These are phyloP conservation scores for Lordiphosa fenestrarum DNA, from an alignment of 2,888 invertebrate species.

Conservation along the genomic window DNA sequence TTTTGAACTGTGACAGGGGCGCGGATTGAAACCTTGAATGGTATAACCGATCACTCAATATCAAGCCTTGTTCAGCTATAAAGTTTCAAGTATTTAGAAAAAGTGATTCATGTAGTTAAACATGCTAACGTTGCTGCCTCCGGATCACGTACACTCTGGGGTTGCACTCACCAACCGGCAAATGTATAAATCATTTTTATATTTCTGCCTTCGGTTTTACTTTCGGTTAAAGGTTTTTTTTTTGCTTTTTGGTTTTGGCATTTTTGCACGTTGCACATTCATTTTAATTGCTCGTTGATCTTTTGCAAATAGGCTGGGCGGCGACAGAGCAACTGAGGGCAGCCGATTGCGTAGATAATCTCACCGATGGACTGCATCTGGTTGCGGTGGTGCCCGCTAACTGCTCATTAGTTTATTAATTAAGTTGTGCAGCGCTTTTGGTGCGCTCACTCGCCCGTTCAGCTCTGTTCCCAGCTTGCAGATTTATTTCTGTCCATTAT, in stretches of 20 bases:
- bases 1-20: no score
- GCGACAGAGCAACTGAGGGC: conserved; percentile 12
- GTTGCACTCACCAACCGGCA: no score
- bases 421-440: conserved; percentile 57
- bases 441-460: conserved; percentile 1
- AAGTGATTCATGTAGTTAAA: no score
- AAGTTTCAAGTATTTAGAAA: no score
- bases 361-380: conserved; percentile 16
- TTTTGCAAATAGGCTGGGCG: conserved; percentile 35
- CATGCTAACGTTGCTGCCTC: no score
- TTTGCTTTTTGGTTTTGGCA: conserved; percentile 25
- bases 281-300: conserved; percentile 64
- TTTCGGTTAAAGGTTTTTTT: no score
- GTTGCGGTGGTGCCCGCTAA: conserved; percentile 49
- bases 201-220: no score
- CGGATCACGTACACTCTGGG: no score
- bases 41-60: no score
- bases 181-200: no score
- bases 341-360: conserved; percentile 53
- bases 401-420: conserved; percentile 75
- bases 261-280: conserved; percentile 73
- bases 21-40: no score
- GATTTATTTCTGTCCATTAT: conserved; percentile 72
- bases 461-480: conserved; percentile 39
- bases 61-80: no score